Evolutionary conservation across 2,797 vertebrate species (phyloP), one percentile per base, ranked within the genome.

Genomic region (Psittacula echo): DNA sequence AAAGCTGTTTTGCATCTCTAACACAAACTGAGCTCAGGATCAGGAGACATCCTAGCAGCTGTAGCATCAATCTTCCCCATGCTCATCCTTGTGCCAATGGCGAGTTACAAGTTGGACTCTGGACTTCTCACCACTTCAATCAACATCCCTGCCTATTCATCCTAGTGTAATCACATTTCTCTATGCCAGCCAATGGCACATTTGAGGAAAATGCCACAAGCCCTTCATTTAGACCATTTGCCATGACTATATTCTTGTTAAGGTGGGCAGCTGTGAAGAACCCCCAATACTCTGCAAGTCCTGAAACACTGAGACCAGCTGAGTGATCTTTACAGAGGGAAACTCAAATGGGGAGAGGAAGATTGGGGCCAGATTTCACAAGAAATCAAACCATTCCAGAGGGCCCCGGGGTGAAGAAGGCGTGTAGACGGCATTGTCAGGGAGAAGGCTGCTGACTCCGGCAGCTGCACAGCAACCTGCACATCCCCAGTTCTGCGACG

Each of bases 251-350:
- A 26, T 2, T 66, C 45, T 7, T 2, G 8, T 7, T 3, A 30
- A 15, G 21, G 30, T 7, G 6, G 37, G 5, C 10, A 5, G 10
- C 2, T n/a, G 19, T 5, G 47, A 41, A 23, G 23, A 85, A 15
- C 9, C 30, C 26, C 45, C 2, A 11, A 3, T 0, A 12, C 18
- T 3, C 77, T 8, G 4, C 9, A 1, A 2, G 13, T 23, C 30
- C 74, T 23, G 27, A 42, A 42, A 47, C 1, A 5, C 78, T 15
- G 39, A 30, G 18, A 32, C 5, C 58, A 22, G 48, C 16, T 3
- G 6, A 16, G 21, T 6, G 37, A 24, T 29, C 32, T 4, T 27
- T 65, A 39, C 18, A 66, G 44, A 79, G 39, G 15, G 68, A 54
- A 95, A 34, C 21, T 29, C 58, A 13, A 21, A 23, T 9, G 30